Evolutionary conservation across 2,113 vertebrate genomes (phyloP).

Genomic region (Chiloscyllium plagiosum): DNA sequence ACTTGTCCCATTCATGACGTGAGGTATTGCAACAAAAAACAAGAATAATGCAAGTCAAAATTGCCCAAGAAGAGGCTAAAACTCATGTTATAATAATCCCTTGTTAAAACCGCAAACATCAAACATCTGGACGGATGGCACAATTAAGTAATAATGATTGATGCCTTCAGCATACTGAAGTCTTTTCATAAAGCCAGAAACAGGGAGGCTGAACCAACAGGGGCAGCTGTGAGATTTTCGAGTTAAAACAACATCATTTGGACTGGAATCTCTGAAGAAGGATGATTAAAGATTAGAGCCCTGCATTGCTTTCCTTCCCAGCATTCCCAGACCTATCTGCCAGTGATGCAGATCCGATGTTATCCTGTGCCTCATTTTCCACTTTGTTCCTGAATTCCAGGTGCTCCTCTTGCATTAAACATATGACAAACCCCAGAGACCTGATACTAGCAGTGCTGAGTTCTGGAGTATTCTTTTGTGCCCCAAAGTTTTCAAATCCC

Average conservation of each 20-base stretch:
- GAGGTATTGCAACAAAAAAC: background rate
- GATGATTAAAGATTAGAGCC: background rate
- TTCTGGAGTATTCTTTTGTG: background rate
- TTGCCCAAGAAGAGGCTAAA: background rate
- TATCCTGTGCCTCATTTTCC: background rate
- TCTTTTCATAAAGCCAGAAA: background rate
- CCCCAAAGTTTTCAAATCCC: background rate
- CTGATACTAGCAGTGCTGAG: background rate
- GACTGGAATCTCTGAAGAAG: background rate
- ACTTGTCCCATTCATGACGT: background rate
- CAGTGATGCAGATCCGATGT: background rate
- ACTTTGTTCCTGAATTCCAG: background rate
- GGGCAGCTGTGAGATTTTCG: background rate
- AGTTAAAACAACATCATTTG: constrained; percentile 8
- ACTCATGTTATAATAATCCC: background rate
- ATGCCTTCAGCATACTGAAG: background rate
- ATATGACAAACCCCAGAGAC: background rate
- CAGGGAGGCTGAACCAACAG: background rate
- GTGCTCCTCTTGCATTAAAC: background rate
- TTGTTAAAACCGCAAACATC: background rate
- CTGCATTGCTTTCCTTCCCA: background rate
- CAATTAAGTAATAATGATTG: constrained; percentile 7
- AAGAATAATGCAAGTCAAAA: background rate
- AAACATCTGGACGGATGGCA: background rate
- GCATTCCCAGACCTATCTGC: background rate